A percentile compares a stretch with the other conserved stretches of the same genome.
These are phyloP conservation scores for Uloborus plumipes DNA, from an alignment of 2,888 invertebrate genomes.

Conservation along the genomic window DNA sequence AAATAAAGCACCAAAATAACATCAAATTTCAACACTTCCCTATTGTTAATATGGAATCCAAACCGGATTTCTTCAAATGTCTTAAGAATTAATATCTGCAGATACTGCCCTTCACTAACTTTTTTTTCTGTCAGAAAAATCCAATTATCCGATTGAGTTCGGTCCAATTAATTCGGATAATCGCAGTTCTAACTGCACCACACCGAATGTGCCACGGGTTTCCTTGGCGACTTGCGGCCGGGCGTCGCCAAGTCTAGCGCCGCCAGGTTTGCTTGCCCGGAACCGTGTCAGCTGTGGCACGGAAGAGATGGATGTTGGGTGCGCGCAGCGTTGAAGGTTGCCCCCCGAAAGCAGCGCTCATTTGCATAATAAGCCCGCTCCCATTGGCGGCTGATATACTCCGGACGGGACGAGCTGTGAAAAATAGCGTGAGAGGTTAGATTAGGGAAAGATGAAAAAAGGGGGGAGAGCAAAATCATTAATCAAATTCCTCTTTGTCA, in stretches of 20 bases:
- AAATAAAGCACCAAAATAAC: no score
- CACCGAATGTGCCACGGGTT: no score
- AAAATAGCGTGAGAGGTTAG: constrained; percentile 64
- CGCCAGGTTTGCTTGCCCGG: constrained; percentile 31
- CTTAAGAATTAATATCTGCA: no score
- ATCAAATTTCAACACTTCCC: no score
- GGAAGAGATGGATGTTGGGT: constrained; percentile 57
- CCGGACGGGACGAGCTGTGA: constrained; percentile 57
- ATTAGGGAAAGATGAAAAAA: constrained; percentile 59
- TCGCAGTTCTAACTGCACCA: no score
- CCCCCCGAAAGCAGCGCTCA: constrained; percentile 54
- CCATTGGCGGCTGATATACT: constrained; percentile 61
- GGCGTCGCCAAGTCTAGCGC: constrained; percentile 8
- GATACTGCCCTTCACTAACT: no score
- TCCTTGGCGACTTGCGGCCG: not conserved
- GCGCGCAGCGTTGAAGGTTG: constrained; percentile 52
- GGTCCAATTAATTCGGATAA: no score
- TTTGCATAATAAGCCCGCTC: constrained; percentile 63
- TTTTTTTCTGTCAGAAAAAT: no score
- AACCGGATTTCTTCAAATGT: no score
- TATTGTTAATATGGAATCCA: no score
- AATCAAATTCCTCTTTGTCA: constrained; percentile 58
- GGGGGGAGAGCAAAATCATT: constrained; percentile 62
- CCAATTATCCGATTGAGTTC: no score
- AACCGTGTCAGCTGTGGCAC: constrained; percentile 62